phyloP scores from a whole-genome alignment of 92 coral and sea anemone species.

The Umimayanthus chanpuru region DNA sequence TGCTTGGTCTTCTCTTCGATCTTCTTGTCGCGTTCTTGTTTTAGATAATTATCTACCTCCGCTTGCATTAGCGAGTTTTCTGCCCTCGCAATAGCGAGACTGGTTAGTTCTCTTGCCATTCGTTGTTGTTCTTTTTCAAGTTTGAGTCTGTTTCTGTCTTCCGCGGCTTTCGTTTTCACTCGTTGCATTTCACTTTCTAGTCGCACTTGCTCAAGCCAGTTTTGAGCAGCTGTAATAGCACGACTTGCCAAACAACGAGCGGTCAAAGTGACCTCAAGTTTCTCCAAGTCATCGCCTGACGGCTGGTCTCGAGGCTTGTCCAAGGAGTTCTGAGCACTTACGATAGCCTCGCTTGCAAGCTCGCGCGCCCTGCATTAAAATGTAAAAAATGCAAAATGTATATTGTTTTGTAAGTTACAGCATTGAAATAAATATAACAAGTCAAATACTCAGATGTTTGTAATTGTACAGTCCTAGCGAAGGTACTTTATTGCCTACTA shows the following conservation, averaged over 20 bases:
- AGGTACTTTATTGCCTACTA: no score
- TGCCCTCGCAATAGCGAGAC: conserved; percentile 50
- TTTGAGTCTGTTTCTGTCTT: conserved; percentile 21
- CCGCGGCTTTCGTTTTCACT: conserved; percentile 35
- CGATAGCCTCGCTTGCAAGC: conserved; percentile 66
- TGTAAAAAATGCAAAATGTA: background rate
- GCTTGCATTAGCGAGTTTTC: conserved; percentile 44
- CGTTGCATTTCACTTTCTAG: conserved; percentile 36
- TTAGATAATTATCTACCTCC: conserved; percentile 35
- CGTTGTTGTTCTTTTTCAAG: conserved; percentile 29
- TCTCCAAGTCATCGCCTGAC: conserved; percentile 33
- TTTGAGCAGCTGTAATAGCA: conserved; percentile 76
- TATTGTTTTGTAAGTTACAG: background rate
- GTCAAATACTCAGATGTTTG: background rate
- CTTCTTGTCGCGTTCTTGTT: conserved; percentile 10
- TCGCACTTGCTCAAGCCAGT: conserved; percentile 55
- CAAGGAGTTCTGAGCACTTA: conserved; percentile 63
- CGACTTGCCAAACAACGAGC: conserved; percentile 65
- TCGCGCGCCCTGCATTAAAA: conserved; percentile 50
- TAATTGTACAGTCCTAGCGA: no score
- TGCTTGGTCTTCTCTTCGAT: background rate
- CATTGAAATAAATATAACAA: background rate
- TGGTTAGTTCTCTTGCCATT: conserved; percentile 43
- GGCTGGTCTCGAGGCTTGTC: conserved; percentile 43
- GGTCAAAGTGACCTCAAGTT: conserved; percentile 19